Evolutionary conservation across 2,888 invertebrate species (phyloP).

Genomic region (Anarsia innoxiella): DNA sequence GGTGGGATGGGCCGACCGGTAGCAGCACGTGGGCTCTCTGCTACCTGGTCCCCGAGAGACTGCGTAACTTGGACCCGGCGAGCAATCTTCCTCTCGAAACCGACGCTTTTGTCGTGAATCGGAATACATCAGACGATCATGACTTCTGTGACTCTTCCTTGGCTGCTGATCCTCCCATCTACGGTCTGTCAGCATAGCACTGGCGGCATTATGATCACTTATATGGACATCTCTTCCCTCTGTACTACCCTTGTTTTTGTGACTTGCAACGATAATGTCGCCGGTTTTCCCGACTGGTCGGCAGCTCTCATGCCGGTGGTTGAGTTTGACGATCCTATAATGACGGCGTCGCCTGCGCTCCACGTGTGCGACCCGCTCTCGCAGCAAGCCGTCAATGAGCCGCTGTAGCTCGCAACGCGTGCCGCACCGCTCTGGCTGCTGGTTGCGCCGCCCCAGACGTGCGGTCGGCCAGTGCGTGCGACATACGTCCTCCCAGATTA

Average conservation of each 20-base stretch:
- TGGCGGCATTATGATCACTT: conserved; percentile 41
- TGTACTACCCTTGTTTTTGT: conserved; percentile 46
- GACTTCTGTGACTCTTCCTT: conserved; percentile 38
- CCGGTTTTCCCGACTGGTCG: conserved; percentile 62
- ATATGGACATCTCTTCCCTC: conserved; percentile 34
- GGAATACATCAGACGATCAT: conserved; percentile 34
- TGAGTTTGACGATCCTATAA: conserved; percentile 62
- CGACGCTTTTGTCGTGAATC: conserved; percentile 31
- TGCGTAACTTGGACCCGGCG: conserved; percentile 53
- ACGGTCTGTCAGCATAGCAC: conserved; percentile 32
- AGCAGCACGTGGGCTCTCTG: conserved; percentile 51
- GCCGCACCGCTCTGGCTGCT: conserved; percentile 46
- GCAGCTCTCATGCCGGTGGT: conserved; percentile 58
- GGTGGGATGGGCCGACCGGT: conserved; percentile 36
- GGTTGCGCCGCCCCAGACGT: conserved; percentile 47
- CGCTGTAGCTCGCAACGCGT: conserved; percentile 57
- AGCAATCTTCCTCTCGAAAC: conserved; percentile 36
- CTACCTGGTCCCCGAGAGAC: conserved; percentile 28
- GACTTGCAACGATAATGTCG: conserved; percentile 65
- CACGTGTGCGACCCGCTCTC: conserved; percentile 62
- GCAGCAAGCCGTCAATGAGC: conserved; percentile 55
- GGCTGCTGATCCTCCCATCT: conserved; percentile 31
- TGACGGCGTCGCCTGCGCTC: conserved; percentile 62
- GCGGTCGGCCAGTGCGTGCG: conserved; percentile 67
- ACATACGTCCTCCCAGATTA: conserved; percentile 69